A percentile compares a stretch with the other conserved stretches of the same genome.
These are phyloP conservation scores for Nycticebus coucang DNA, from an alignment of 2,113 vertebrate species.

Conservation along the genomic window DNA sequence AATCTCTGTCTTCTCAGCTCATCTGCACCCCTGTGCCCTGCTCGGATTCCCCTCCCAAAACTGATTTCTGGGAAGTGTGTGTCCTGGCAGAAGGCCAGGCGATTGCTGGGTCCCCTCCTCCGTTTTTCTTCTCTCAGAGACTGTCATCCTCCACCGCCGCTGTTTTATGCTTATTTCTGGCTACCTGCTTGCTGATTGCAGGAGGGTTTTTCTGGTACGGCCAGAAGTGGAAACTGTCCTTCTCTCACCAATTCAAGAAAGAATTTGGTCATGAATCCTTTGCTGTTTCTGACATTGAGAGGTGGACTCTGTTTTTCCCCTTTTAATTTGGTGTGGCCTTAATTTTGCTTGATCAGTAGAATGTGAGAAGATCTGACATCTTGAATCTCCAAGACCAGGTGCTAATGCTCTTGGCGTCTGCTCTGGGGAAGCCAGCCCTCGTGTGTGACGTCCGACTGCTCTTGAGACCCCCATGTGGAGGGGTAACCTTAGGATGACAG, in stretches of 20 bases:
- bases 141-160: neutral
- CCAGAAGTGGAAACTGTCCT: neutral
- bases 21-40: neutral
- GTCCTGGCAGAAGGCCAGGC: neutral
- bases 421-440: neutral
- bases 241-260: neutral
- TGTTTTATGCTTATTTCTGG: neutral
- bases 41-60: neutral
- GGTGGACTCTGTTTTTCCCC: neutral
- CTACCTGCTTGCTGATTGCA: neutral
- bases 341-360: neutral
- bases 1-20: neutral
- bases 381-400: neutral
- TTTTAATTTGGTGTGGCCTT: neutral
- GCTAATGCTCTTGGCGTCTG: neutral
- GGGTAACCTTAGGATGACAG: neutral
- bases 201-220: neutral
- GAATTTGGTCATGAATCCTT: neutral
- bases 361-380: neutral
- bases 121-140: neutral
- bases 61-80: neutral
- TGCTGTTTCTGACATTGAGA: neutral
- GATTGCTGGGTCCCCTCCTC: neutral
- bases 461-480: neutral
- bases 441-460: neutral